Percentiles rank a stretch among this genome's conserved stretches.
phyloP scores from a whole-genome alignment of 2,797 vertebrate genomes.

The Coccyzus lansbergi region DNA sequence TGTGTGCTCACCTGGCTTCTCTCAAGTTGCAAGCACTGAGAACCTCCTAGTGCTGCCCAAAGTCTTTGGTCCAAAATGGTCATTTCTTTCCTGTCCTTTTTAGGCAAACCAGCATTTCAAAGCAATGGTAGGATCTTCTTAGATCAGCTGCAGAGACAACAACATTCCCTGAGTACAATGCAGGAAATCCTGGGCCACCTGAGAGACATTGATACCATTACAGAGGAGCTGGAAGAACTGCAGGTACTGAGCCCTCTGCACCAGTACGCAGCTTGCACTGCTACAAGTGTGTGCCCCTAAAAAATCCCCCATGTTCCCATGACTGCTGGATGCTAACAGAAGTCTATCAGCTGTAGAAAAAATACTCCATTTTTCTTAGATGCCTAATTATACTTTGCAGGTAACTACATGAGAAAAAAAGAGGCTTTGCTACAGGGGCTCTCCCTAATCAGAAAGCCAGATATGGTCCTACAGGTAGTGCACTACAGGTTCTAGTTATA shows the following conservation, averaged over 20 bases:
- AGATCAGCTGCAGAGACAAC: constrained; percentile 79
- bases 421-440: not conserved
- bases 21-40: not conserved
- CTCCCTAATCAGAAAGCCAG: not conserved
- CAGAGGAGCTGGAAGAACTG: constrained; percentile 83
- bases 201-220: constrained; percentile 80
- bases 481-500: not conserved
- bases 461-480: not conserved
- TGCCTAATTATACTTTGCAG: not conserved
- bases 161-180: constrained; percentile 67
- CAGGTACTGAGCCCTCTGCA: constrained; percentile 76
- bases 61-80: not conserved
- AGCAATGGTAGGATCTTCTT: constrained; percentile 85
- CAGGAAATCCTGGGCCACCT: constrained; percentile 79
- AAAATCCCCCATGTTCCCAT: not conserved
- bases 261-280: not conserved
- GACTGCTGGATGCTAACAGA: not conserved
- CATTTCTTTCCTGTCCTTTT: not conserved
- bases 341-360: not conserved
- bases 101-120: constrained; percentile 83
- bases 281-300: no score
- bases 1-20: not conserved
- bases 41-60: not conserved
- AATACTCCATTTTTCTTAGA: not conserved
- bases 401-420: not conserved